A percentile compares a stretch with the other conserved stretches of the same genome.
Conservation (phyloP, 2,113 vertebrate species). For the Hyla sarda region DNA sequence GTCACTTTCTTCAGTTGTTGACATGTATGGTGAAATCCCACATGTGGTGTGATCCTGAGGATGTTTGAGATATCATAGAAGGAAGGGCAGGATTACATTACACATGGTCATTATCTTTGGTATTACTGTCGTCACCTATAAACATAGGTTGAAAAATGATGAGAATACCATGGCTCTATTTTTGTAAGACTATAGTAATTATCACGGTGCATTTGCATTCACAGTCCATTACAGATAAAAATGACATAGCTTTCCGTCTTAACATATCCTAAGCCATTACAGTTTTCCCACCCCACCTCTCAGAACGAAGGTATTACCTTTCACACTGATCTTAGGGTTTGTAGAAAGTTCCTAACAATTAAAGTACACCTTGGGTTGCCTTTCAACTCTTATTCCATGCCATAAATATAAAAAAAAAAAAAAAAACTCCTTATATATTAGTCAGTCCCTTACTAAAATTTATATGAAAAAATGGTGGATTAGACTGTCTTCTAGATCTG, state of each 20-base stretch:
- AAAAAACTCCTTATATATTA: no score
- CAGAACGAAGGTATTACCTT: conserved; percentile 20
- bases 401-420: conserved; percentile 5
- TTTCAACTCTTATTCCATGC: conserved; percentile 36
- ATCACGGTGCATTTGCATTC: conserved; percentile 11
- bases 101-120: conserved; percentile 38
- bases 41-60: neutral
- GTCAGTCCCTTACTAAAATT: conserved; percentile 19
- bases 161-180: neutral
- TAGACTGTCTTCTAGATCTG: conserved; percentile 27
- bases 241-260: conserved; percentile 32
- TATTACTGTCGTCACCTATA: conserved; percentile 33
- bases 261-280: neutral
- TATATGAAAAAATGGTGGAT: neutral
- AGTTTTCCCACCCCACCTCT: conserved; percentile 44
- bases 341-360: conserved; percentile 6
- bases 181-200: conserved; percentile 8
- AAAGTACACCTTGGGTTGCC: neutral
- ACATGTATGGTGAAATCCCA: neutral
- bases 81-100: conserved; percentile 25
- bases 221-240: conserved; percentile 30
- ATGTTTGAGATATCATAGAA: conserved; percentile 14
- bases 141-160: conserved; percentile 17
- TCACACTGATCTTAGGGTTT: neutral
- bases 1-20: neutral